Evolutionary conservation across 2,888 invertebrate species (phyloP), one percentile per base, ranked within the genome.

Genomic region (Ennomos quercinarius): DNA sequence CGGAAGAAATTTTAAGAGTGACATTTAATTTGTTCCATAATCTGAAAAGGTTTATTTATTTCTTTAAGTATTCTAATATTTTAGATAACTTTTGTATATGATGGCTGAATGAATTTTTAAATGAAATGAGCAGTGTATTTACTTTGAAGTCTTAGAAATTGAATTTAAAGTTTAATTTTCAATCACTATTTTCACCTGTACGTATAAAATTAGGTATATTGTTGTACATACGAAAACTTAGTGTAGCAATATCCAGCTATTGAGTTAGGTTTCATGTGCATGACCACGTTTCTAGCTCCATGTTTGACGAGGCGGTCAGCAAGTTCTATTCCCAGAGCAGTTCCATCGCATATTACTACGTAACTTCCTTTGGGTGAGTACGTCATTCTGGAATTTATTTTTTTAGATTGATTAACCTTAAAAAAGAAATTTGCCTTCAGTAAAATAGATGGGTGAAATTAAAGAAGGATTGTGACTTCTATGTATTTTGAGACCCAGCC

Each of bases 161-260:
- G 5, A 27, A 27, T 27, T 6, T 27, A 27, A 27, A 6, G 27
- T 27, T 17, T 17, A 17, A 17, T 17, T 17, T 2, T 4, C 4
- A 1, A 17, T 17, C 1, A 17, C 1, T n/a, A 17, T 39, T 27
- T 12, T 44, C 27, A 51, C 17, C 17, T 3, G 6, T 6, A 27
- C 4, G 2, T 27, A 6, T 27, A 27, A 6, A 27, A 27, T 27
- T 27, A 27, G 27, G 6, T 27, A 27, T 2, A 44, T 43, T 11
- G 8, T 43, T 11, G 8, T 11, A 81, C 82, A 76, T 66, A 85
- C 84, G 58, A 39, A 37, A 79, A 68, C 56, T 81, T 84, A 0
- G 70, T 68, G 5, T 76, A 70, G 50, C 79, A 68, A 54, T 84
- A 86, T 37, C 81, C 84, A 40, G 70, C 67, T n/a, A 80, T 59